Percentiles rank a stretch among this genome's conserved stretches.
Evolutionary conservation across 2,888 invertebrate species (phyloP).

Genomic region (Acleris holmiana): DNA sequence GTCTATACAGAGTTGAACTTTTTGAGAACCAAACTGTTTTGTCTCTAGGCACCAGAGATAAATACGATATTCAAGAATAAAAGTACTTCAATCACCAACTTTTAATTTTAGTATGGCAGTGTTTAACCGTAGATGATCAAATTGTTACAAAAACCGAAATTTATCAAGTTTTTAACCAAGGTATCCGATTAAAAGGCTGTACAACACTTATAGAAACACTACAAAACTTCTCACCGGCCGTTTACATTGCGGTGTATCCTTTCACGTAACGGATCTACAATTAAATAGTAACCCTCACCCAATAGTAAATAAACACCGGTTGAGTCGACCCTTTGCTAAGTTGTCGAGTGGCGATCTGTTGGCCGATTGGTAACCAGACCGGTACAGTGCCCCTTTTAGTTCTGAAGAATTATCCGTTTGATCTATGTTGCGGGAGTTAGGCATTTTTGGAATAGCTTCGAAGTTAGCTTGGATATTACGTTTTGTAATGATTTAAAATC

Average conservation of each 20-base stretch:
- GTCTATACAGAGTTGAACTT: too few relatives aligned
- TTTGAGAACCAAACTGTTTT: too few relatives aligned
- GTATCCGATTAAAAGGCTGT: too few relatives aligned
- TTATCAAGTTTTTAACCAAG: too few relatives aligned
- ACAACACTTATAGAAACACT: background rate
- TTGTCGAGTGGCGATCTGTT: slow-evolving; percentile 19
- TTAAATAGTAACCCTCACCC: slow-evolving; percentile 2
- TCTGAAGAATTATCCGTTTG: slow-evolving; percentile 16
- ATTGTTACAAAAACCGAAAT: too few relatives aligned
- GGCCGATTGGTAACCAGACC: slow-evolving; percentile 21
- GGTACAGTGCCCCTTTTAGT: background rate
- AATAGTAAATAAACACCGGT: slow-evolving; percentile 28
- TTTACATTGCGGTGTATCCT: too few relatives aligned
- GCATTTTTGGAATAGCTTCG: slow-evolving; percentile 14
- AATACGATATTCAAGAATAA: too few relatives aligned
- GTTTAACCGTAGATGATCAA: too few relatives aligned
- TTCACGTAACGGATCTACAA: background rate
- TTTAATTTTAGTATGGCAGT: too few relatives aligned
- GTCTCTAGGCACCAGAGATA: too few relatives aligned
- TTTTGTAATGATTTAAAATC: background rate
- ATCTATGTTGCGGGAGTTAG: slow-evolving; percentile 16
- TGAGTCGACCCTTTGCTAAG: background rate
- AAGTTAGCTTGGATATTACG: slow-evolving; percentile 5
- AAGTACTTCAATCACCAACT: too few relatives aligned
- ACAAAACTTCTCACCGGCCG: too few relatives aligned